Percentiles rank a stretch among this genome's conserved stretches.
Evolutionary conservation across 92 coral and sea anemone genomes (phyloP).

Genomic region (Porites lobata): DNA sequence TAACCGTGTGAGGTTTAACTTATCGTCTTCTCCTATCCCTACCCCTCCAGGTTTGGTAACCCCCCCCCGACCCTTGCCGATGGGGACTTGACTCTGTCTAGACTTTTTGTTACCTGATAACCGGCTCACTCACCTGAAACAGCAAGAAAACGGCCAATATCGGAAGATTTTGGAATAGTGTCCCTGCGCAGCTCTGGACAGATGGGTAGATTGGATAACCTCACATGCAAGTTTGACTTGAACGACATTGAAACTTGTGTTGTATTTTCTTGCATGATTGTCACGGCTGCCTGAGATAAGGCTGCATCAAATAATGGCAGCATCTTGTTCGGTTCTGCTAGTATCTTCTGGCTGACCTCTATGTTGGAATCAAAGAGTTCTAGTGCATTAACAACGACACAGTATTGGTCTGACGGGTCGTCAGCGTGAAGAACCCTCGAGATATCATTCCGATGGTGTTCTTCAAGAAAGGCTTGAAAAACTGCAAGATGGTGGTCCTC

Average conservation of each 20-base stretch:
- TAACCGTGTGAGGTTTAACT: too few species aligned
- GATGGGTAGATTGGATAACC: conserved; percentile 91
- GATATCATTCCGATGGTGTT: conserved; percentile 82
- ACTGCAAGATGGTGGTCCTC: conserved; percentile 67
- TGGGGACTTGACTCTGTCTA: neutral
- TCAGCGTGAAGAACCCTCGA: conserved; percentile 77
- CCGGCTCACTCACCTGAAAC: conserved; percentile 78
- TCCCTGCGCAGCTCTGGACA: conserved; percentile 95
- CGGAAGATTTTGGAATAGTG: conserved; percentile 94
- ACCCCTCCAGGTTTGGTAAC: neutral
- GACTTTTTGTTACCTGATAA: too few species aligned
- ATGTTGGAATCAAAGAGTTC: conserved; percentile 94
- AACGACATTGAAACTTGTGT: conserved; percentile 76
- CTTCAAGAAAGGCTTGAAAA: conserved; percentile 88
- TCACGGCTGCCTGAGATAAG: conserved; percentile 72
- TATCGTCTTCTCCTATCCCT: neutral
- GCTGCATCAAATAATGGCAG: conserved; percentile 95
- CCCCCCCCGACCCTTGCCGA: neutral
- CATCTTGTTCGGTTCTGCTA: conserved; percentile 87
- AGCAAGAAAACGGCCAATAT: conserved; percentile 89
- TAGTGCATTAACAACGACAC: conserved; percentile 90
- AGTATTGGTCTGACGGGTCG: conserved; percentile 81
- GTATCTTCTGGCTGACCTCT: conserved; percentile 83
- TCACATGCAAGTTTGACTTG: conserved; percentile 85
- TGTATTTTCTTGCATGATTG: conserved; percentile 79